Percentiles rank a stretch among this genome's conserved stretches.
Conservation (phyloP, 2,888 invertebrate genomes). For the Erebia ligea region DNA sequence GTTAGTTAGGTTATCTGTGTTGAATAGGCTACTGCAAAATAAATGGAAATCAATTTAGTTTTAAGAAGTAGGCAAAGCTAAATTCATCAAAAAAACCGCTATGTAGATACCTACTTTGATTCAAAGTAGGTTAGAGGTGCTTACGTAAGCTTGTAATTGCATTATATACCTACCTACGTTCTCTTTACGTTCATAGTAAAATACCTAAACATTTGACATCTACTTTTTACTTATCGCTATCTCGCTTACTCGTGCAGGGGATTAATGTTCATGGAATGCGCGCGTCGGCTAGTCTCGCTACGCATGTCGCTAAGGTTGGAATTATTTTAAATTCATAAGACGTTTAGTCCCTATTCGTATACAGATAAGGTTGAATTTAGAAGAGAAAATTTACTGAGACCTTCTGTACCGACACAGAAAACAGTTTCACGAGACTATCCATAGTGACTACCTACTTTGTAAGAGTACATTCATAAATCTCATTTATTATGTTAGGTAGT, state of each 20-base stretch:
- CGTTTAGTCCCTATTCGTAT: slow-evolving; percentile 40
- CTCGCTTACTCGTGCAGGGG: slow-evolving; percentile 71
- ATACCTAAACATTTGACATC: slow-evolving; percentile 82
- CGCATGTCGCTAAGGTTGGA: slow-evolving; percentile 55
- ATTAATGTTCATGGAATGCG: slow-evolving; percentile 80
- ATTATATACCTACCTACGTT: slow-evolving; percentile 76
- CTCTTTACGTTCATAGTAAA: slow-evolving; percentile 74
- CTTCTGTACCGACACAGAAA: slow-evolving; percentile 41
- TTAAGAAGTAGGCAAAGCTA: slow-evolving; percentile 19
- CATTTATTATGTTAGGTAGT: slow-evolving; percentile 54
- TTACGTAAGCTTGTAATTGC: slow-evolving; percentile 77
- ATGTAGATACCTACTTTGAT: slow-evolving; percentile 48
- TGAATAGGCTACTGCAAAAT: background rate
- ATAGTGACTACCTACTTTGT: slow-evolving; percentile 79
- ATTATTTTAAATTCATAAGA: slow-evolving; percentile 44
- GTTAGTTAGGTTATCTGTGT: background rate
- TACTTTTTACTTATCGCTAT: slow-evolving; percentile 75
- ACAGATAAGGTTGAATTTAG: slow-evolving; percentile 56
- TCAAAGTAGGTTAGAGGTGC: slow-evolving; percentile 73
- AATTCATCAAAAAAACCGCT: slow-evolving; percentile 45
- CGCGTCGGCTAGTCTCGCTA: slow-evolving; percentile 80
- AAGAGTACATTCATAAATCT: slow-evolving; percentile 77
- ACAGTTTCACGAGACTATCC: slow-evolving; percentile 70
- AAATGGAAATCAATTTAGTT: slow-evolving; percentile 14
- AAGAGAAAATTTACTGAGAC: slow-evolving; percentile 43